Evolutionary conservation across 1,140 invertebrate genomes (phyloP).

Genomic region (Solenopsis invicta): DNA sequence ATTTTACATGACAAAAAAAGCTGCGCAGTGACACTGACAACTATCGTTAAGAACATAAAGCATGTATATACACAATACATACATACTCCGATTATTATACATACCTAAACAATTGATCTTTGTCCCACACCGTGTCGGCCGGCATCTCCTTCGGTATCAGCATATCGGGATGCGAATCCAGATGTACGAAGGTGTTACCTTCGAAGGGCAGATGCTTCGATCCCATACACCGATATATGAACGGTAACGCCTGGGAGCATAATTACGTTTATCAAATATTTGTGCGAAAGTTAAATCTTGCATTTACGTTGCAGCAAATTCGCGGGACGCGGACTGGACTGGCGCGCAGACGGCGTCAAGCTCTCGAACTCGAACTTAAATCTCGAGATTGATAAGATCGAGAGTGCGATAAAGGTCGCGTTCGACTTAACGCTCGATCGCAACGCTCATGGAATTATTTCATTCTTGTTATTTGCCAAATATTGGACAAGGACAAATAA

Average conservation of each 20-base stretch:
- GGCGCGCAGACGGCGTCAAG: neutral
- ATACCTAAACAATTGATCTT: constrained; percentile 87
- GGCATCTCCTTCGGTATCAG: constrained; percentile 92
- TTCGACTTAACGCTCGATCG: too few relatives aligned
- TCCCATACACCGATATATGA: constrained; percentile 94
- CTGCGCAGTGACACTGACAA: too few relatives aligned
- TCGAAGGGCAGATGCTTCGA: constrained; percentile 93
- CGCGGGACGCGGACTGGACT: neutral
- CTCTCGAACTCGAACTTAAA: neutral
- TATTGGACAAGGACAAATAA: too few relatives aligned
- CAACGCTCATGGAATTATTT: too few relatives aligned
- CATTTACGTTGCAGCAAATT: neutral
- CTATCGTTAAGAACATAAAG: too few relatives aligned
- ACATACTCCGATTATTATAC: neutral
- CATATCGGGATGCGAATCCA: constrained; percentile 97
- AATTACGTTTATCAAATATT: constrained; percentile 11
- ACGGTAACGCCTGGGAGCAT: constrained; percentile 87
- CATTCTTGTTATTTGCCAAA: too few relatives aligned
- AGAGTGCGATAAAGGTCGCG: neutral
- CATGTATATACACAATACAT: too few relatives aligned
- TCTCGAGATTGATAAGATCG: neutral
- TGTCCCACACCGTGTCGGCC: constrained; percentile 90
- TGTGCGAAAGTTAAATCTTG: neutral
- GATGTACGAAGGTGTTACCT: constrained; percentile 92
- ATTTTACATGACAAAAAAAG: too few relatives aligned